phyloP scores from a whole-genome alignment of 2,888 invertebrate species.

The Dugesia japonica region DNA sequence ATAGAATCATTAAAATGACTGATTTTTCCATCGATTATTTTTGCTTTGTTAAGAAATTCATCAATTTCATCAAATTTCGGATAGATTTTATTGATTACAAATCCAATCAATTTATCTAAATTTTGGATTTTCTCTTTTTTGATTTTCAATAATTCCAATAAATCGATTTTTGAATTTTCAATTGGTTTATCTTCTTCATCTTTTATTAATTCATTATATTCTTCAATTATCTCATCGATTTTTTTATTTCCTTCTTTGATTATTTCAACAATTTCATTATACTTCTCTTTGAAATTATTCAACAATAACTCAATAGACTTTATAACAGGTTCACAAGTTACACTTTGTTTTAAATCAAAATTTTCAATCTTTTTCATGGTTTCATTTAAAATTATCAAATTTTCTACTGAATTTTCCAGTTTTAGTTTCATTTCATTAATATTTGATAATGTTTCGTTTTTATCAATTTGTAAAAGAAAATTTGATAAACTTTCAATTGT shows the following conservation, averaged over 20 bases:
- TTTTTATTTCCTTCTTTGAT: background rate
- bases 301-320: background rate
- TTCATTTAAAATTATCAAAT: background rate
- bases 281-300: background rate
- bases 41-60: background rate
- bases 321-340: background rate
- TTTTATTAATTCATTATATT: background rate
- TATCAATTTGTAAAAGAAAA: background rate
- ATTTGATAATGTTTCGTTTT: background rate
- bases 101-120: background rate
- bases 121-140: background rate
- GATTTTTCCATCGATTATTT: background rate
- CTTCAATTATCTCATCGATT: background rate
- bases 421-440: background rate
- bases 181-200: background rate
- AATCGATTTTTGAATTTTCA: background rate
- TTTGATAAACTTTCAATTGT: background rate
- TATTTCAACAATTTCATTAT: background rate
- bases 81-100: background rate
- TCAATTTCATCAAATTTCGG: background rate
- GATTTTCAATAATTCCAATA: background rate
- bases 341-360: background rate
- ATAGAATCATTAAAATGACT: background rate
- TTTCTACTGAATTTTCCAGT: background rate
- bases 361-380: background rate